These are phyloP conservation scores for Orientallactaga sibirica DNA, from an alignment of 2,797 vertebrate species.

Conservation along the genomic window DNA sequence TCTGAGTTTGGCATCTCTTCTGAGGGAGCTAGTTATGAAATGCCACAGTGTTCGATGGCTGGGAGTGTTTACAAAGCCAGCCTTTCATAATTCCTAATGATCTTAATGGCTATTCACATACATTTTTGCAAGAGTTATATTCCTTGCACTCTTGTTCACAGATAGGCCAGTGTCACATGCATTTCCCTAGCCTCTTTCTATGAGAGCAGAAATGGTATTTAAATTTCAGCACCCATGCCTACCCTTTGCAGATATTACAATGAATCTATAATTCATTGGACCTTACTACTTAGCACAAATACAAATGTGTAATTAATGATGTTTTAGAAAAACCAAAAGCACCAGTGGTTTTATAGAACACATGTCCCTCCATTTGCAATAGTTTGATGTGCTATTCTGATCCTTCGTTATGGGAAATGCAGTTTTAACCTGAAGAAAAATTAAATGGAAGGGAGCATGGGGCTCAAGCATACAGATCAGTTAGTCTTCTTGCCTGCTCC, in stretches of 20 bases:
- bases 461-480: constrained; percentile 2
- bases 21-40: constrained; percentile 44
- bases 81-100: constrained; percentile 52
- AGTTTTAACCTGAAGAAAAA: constrained; percentile 1
- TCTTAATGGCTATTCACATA: neutral
- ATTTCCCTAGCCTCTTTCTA: neutral
- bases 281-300: constrained; percentile 41
- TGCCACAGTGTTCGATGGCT: constrained; percentile 6
- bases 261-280: neutral
- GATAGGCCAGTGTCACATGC: neutral
- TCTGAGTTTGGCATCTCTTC: constrained; percentile 59
- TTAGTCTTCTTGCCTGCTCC: neutral
- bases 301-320: neutral
- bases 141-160: neutral
- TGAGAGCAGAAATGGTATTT: constrained; percentile 25
- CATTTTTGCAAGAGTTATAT: neutral
- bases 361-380: neutral
- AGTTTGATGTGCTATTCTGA: neutral
- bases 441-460: neutral
- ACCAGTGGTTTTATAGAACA: neutral
- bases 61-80: constrained; percentile 42
- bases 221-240: neutral
- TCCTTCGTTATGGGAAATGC: neutral
- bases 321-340: neutral
- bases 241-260: neutral